These are phyloP conservation scores for Cataglyphis cursor DNA, from an alignment of 2,888 invertebrate genomes.

Conservation along the genomic window DNA sequence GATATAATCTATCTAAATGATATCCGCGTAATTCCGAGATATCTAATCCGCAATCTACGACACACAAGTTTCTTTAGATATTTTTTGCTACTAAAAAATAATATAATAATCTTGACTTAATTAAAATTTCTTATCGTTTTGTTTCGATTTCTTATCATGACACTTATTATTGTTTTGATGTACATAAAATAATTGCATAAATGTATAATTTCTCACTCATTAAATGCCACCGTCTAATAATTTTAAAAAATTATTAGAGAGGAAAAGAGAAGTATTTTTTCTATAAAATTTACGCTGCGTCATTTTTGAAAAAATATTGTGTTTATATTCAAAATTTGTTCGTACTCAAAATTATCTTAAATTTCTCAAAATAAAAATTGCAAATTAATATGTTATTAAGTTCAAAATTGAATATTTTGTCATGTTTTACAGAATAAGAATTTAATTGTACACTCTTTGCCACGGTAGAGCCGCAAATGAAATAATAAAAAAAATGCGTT, in stretches of 20 bases:
- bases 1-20: slow-evolving; percentile 24
- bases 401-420: background rate
- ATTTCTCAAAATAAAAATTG: background rate
- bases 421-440: background rate
- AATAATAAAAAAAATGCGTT: slow-evolving; percentile 24
- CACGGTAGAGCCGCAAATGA: slow-evolving; percentile 18
- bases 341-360: background rate
- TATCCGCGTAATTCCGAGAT: background rate
- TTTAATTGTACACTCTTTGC: slow-evolving; percentile 29
- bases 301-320: background rate
- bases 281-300: background rate
- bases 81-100: background rate
- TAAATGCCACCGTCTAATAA: background rate
- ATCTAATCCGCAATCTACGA: slow-evolving; percentile 5
- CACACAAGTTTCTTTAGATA: background rate
- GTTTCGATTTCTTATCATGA: background rate
- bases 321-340: background rate
- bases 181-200: background rate
- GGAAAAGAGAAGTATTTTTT: background rate
- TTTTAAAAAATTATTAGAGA: background rate
- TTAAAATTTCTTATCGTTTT: slow-evolving; percentile 1
- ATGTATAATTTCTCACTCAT: background rate
- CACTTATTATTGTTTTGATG: background rate
- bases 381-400: background rate
- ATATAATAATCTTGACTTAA: background rate